phyloP scores from a whole-genome alignment of 1,140 invertebrate genomes.

The Reticulitermes speratus region DNA sequence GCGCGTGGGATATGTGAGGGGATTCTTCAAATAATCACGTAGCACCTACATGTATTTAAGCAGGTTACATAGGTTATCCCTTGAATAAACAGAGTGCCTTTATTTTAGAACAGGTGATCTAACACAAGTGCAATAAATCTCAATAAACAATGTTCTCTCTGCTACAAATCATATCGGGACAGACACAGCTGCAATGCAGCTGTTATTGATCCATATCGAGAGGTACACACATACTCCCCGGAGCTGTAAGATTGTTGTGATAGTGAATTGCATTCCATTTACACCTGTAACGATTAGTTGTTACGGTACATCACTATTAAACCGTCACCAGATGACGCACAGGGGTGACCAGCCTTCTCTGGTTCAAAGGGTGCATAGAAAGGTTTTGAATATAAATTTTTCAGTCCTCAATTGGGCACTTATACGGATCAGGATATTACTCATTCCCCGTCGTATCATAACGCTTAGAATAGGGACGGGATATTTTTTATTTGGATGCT shows the following conservation, averaged over 20 bases:
- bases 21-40: not conserved
- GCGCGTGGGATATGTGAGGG: no score
- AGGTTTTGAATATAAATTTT: no score
- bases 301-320: not conserved
- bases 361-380: no score
- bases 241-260: not conserved
- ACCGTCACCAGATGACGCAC: no score
- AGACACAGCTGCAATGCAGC: not conserved
- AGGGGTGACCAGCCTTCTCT: no score
- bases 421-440: no score
- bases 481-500: no score
- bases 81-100: not conserved
- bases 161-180: not conserved
- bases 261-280: not conserved
- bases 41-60: not conserved
- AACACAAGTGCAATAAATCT: not conserved
- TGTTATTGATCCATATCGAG: not conserved
- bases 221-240: not conserved
- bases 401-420: no score
- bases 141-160: not conserved
- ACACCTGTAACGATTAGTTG: not conserved
- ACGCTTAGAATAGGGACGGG: no score
- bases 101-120: not conserved
- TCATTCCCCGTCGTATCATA: no score
- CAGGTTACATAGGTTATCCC: not conserved